Conservation (phyloP, 2,888 invertebrate species). For the Marronus borbonicus region DNA sequence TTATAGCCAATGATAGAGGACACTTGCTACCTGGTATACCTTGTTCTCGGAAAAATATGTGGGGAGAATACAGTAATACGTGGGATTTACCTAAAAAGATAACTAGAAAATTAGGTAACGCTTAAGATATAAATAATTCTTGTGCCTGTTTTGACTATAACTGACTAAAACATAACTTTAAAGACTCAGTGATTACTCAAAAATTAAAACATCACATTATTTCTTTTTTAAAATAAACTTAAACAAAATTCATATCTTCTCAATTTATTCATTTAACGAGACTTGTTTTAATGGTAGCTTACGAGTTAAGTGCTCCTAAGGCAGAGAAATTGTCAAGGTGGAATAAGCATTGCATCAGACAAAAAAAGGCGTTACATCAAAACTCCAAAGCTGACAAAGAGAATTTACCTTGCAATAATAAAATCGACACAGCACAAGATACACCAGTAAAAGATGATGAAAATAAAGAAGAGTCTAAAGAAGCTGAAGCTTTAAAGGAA, state of each 20-base stretch:
- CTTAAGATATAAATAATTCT: neutral
- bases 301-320: conserved; percentile 72
- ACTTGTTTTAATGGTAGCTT: conserved; percentile 66
- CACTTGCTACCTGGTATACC: conserved; percentile 77
- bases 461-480: conserved; percentile 43
- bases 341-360: conserved; percentile 52
- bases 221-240: neutral
- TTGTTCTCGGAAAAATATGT: conserved; percentile 72
- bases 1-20: conserved; percentile 78
- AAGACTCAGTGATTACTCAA: neutral
- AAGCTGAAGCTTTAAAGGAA: neutral
- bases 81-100: conserved; percentile 80
- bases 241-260: neutral
- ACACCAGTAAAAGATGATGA: conserved; percentile 48
- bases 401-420: neutral
- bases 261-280: neutral
- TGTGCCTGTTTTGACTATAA: neutral
- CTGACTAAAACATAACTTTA: neutral
- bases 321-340: conserved; percentile 58
- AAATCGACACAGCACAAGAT: conserved; percentile 30
- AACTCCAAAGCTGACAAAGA: conserved; percentile 9
- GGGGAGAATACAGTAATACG: conserved; percentile 78
- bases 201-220: neutral
- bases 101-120: conserved; percentile 69
- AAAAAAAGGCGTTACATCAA: neutral